Evolutionary conservation across 2,888 invertebrate genomes (phyloP), one percentile per base, ranked within the genome.

Genomic region (Caenorhabditis sp.): DNA sequence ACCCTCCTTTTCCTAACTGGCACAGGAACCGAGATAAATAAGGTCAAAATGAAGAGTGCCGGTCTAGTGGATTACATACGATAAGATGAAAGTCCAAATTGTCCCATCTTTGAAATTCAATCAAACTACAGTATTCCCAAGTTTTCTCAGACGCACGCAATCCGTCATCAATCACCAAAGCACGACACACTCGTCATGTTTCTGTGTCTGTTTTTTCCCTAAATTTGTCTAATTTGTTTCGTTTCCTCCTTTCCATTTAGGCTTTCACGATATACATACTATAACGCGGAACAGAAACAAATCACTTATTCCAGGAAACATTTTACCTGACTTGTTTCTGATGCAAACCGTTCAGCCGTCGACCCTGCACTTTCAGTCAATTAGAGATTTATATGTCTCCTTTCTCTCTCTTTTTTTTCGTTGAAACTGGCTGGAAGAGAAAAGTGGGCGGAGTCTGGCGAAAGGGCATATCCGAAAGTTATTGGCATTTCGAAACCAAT

Each of bases 141-240:
- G 1, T 44, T 31, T 22, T 47, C 19, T 22, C 22, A n/a, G 28
- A 51, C 19, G 14, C 38, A 28, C 19, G 47, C 7, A 70, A 19
- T 72, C 58, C 61, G 24, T 63, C 73, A 54, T 66, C 49, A 66
- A 75, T 68, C 75, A 66, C 66, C 75, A 66, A 75, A 66, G 66
- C 75, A 64, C 75, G 63, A 54, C 64, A 49, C 38, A 49, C 66
- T 28, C 26, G 19, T 68, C 28, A 59, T 26, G 54, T 24, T 75
- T 64, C 49, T 58, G 14, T 41, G 24, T 41, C 28, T 68, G 28
- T 54, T 41, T n/a, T n/a, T n/a, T 49, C 61, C 59, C 47, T 59
- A 76, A 76, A 76, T 69, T 76, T 76, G 76, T 61, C 76, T 76
- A 76, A 76, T 76, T 76, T 68, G 76, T 58, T 54, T 64, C 35